Percentiles rank a stretch among this genome's conserved stretches.
Conservation (phyloP, 2,888 invertebrate species). For the Noctua janthe region DNA sequence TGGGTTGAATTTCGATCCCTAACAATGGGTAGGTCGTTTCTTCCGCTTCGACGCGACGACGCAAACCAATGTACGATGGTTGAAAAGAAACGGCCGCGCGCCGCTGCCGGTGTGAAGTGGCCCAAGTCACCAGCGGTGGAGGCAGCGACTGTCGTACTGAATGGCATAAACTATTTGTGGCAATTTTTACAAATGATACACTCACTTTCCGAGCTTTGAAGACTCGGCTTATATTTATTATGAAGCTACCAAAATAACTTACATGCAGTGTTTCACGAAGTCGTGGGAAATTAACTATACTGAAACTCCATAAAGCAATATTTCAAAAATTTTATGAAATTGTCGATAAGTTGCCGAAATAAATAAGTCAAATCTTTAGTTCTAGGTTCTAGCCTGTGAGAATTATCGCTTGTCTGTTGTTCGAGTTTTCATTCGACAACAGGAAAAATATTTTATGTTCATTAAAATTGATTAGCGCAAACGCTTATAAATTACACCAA, state of each 20-base stretch:
- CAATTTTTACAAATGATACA: too few relatives aligned
- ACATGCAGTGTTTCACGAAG: neutral
- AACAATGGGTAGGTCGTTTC: conserved; percentile 71
- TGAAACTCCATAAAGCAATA: neutral
- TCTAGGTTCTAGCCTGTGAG: neutral
- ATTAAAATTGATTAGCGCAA: neutral
- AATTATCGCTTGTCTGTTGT: neutral
- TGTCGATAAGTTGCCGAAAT: neutral
- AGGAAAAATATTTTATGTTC: neutral
- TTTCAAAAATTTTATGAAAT: neutral
- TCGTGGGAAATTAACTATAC: neutral
- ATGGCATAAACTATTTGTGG: neutral
- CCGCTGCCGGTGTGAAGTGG: conserved; percentile 16
- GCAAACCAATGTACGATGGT: conserved; percentile 61
- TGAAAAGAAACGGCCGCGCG: conserved; percentile 50
- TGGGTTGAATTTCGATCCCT: conserved; percentile 71
- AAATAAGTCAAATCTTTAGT: neutral
- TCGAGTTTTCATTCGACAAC: neutral
- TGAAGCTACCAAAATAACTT: neutral
- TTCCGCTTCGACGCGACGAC: conserved; percentile 62
- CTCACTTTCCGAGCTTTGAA: neutral
- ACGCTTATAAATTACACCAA: conserved; percentile 59
- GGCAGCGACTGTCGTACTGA: neutral
- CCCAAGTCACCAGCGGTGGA: conserved; percentile 15
- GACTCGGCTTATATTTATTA: neutral